Conservation (phyloP, 2,113 vertebrate species). For the Forbesichthys agassizii region DNA sequence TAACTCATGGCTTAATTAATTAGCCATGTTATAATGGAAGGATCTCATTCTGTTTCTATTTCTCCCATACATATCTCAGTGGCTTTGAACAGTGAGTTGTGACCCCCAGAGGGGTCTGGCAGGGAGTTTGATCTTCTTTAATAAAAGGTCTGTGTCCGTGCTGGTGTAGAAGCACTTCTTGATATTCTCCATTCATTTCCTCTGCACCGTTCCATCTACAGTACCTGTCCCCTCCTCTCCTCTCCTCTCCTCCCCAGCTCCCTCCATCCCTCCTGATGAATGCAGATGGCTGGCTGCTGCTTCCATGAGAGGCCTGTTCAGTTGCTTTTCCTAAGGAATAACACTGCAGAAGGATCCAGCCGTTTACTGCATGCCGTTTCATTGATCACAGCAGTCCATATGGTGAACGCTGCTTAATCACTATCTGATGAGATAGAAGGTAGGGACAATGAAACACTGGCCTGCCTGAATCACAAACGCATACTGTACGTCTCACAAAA, state of each 20-base stretch:
- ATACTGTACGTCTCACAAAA: too few species aligned
- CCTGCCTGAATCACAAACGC: not conserved
- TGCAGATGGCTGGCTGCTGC: conserved; percentile 5
- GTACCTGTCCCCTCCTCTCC: not conserved
- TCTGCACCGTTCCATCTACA: not conserved
- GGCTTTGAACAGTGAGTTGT: too few species aligned
- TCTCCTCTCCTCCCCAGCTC: not conserved
- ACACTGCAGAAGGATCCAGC: not conserved
- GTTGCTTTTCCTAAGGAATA: conserved; percentile 16
- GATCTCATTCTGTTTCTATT: too few species aligned
- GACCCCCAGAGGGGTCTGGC: too few species aligned
- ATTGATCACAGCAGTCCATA: conserved; percentile 18
- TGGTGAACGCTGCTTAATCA: conserved; percentile 7
- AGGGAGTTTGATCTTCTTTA: too few species aligned
- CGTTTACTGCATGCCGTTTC: conserved; percentile 10
- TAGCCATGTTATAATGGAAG: too few species aligned
- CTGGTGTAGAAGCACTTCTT: too few species aligned
- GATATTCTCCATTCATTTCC: too few species aligned
- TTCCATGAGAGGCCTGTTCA: conserved; percentile 26
- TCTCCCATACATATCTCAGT: too few species aligned
- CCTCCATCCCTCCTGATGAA: conserved; percentile 8
- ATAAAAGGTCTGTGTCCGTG: too few species aligned
- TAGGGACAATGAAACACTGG: not conserved
- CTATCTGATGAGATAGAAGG: not conserved
- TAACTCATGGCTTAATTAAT: too few species aligned